Evolutionary conservation across 2,797 vertebrate species (phyloP).

Genomic region (Limnodromus scolopaceus): DNA sequence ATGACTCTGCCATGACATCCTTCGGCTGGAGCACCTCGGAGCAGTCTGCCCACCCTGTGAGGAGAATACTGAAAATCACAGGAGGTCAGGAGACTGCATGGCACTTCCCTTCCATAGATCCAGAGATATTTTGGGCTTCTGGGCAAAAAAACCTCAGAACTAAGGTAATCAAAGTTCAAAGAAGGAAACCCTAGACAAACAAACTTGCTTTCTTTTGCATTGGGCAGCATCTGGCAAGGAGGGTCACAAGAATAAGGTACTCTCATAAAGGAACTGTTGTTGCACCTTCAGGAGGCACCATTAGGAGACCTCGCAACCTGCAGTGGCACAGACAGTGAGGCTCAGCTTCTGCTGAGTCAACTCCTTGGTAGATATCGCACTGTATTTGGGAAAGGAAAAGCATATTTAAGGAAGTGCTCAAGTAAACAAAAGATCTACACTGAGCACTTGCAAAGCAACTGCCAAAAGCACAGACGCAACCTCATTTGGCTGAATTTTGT

Average conservation of each 20-base stretch:
- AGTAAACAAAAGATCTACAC: background rate
- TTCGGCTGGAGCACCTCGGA: background rate
- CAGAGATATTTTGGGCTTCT: background rate
- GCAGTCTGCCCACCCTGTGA: background rate
- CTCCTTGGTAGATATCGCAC: background rate
- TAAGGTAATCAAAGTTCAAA: background rate
- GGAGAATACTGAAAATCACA: fast-evolving
- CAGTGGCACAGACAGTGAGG: fast-evolving
- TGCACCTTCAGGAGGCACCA: background rate
- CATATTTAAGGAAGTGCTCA: background rate
- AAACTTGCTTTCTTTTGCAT: background rate
- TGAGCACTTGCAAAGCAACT: background rate
- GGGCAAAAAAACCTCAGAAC: background rate
- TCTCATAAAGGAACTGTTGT: background rate
- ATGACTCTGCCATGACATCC: background rate
- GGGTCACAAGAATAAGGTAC: background rate
- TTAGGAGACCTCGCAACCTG: background rate
- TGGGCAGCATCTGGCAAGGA: background rate
- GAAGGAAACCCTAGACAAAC: background rate
- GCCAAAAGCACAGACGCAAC: background rate
- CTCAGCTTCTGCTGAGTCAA: background rate
- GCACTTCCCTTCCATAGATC: background rate
- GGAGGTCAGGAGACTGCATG: fast-evolving
- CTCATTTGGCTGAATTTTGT: background rate
- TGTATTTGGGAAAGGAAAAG: background rate